phyloP scores from a whole-genome alignment of 2,113 vertebrate species.

The Struthio camelus region DNA sequence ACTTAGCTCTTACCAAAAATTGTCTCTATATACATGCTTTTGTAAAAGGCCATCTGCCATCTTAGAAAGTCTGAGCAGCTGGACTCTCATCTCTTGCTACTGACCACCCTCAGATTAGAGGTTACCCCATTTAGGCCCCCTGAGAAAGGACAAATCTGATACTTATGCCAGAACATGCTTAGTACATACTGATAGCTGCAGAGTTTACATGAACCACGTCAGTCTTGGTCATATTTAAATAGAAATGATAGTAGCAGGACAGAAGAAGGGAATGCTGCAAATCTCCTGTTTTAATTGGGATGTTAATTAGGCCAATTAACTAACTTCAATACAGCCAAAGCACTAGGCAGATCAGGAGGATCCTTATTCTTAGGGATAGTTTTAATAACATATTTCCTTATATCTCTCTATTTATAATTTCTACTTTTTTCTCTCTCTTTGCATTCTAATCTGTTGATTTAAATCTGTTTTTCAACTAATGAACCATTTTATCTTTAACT shows the following conservation, averaged over 20 bases:
- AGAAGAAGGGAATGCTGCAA: background rate
- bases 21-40: background rate
- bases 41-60: background rate
- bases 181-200: background rate
- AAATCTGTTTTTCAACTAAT: background rate
- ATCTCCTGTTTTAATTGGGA: background rate
- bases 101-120: background rate
- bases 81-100: background rate
- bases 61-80: background rate
- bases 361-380: background rate
- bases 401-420: background rate
- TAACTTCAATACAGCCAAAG: background rate
- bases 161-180: background rate
- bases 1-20: background rate
- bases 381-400: background rate
- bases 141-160: background rate
- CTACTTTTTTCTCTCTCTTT: background rate
- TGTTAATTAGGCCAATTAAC: background rate
- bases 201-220: background rate
- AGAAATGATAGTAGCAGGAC: background rate
- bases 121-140: background rate
- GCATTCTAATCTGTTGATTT: background rate
- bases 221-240: slow-evolving; percentile 1
- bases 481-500: background rate
- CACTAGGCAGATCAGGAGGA: background rate